Base-by-base conservation (phyloP, 2,888 invertebrate species). In the Dendrolimus pini region DNA sequence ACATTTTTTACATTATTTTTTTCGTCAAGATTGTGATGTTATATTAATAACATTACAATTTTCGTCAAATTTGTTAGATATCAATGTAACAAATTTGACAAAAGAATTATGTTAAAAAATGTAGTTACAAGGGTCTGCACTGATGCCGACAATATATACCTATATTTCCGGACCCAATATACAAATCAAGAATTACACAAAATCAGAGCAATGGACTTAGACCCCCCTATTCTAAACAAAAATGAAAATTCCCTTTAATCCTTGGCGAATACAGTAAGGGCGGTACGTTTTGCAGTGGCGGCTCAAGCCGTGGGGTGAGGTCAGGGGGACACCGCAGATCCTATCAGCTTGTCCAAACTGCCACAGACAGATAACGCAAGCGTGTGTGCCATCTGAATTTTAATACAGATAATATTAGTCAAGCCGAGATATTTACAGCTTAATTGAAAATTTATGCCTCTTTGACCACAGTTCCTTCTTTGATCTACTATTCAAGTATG, bases 331-430 rank as follows among this genome's bases (percentile, higher is more conserved):
- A 65, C 68, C 71, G 67, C 72, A 75, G 88, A 87, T 88, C 68
- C 65, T 84, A 87, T 89, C 88, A 64, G 72, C 73, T 72, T 78
- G 80, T 80, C 84, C 79, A 81, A 85, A 84, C 85, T 83, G 85
- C 84, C 85, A 80, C 80, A 80, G 78, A 79, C 84, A 83, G 89
- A 88, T 87, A 87, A 82, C 76, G 67, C 61, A 69, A 69, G 73
- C 73, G 77, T 77, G 81, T 80, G 82, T 79, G 81, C 71, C 77
- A 56, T 10, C 69, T 73, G 83, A 86, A 86, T 85, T 85, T 84
- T 83, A 86, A 85, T 79, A 78, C 68, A 71, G 65, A 68, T 68
- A 69, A 67, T 70, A 68, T 67, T 70, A 70, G 71, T 71, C 30
- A 47, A 47, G 47, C 9, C 47, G 72, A 72, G 61, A 74, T 74